These are phyloP conservation scores for Zosterops hypoxanthus DNA, from an alignment of 2,113 vertebrate genomes.

Conservation along the genomic window DNA sequence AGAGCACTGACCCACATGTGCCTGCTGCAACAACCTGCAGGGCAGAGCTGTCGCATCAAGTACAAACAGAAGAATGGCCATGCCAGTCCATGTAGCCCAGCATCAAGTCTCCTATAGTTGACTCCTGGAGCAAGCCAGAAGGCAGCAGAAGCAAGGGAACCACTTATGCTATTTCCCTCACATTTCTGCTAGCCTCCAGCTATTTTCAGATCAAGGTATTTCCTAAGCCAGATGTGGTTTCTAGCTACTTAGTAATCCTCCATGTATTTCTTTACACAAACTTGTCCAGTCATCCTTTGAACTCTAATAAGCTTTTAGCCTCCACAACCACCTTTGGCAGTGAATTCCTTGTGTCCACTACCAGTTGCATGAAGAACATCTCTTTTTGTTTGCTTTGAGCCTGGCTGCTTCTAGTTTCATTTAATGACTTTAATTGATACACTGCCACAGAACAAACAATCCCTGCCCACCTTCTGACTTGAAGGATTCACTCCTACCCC, in stretches of 20 bases:
- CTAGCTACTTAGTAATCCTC: constrained; percentile 7
- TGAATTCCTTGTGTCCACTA: constrained; percentile 7
- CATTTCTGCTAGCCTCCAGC: constrained; percentile 43
- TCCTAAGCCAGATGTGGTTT: constrained; percentile 46
- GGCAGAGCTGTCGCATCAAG: neutral
- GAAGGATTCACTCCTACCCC: neutral
- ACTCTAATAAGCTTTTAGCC: constrained; percentile 7
- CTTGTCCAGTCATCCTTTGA: constrained; percentile 42
- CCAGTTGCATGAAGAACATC: neutral
- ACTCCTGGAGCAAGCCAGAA: neutral
- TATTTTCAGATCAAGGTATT: constrained; percentile 53
- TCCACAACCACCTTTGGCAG: neutral
- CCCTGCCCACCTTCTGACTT: neutral
- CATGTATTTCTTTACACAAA: constrained; percentile 17
- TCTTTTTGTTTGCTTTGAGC: neutral
- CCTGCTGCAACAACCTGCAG: neutral
- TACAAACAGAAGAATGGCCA: neutral
- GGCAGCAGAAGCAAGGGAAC: neutral
- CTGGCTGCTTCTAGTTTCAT: neutral
- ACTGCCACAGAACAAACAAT: neutral
- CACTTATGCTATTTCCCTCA: neutral
- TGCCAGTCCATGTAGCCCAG: neutral
- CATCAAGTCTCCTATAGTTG: neutral
- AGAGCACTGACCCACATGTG: neutral
- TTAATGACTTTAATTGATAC: neutral